These are phyloP conservation scores for Ginglymostoma cirratum DNA, from an alignment of 2,113 vertebrate genomes.

Conservation along the genomic window DNA sequence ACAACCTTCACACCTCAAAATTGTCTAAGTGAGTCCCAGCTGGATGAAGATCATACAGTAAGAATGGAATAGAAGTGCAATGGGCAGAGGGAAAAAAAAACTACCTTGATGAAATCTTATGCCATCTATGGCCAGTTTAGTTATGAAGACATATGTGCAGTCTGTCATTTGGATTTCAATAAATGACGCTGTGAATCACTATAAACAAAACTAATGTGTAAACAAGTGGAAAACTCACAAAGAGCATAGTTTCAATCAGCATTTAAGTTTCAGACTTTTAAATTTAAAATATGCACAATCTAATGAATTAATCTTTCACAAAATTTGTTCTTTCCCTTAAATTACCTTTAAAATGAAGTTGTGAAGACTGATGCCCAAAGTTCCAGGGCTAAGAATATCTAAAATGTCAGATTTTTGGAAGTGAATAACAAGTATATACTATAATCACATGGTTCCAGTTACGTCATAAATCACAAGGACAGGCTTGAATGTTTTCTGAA, in stretches of 20 bases:
- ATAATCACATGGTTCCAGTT: not conserved
- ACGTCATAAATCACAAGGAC: not conserved
- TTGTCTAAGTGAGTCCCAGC: not conserved
- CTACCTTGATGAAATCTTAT: not conserved
- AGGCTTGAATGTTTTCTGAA: not conserved
- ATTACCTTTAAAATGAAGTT: not conserved
- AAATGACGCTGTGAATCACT: not conserved
- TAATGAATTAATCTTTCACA: not conserved
- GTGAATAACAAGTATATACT: not conserved
- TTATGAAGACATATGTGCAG: not conserved
- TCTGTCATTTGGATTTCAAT: not conserved
- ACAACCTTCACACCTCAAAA: not conserved
- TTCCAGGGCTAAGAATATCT: not conserved
- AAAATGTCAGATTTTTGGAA: not conserved
- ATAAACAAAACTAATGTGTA: not conserved
- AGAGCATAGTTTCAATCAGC: not conserved
- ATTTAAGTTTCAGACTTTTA: not conserved
- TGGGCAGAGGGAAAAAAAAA: not conserved
- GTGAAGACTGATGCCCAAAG: not conserved
- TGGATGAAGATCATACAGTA: not conserved
- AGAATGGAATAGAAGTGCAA: not conserved
- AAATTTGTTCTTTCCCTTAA: conserved; percentile 11
- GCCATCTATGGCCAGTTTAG: not conserved
- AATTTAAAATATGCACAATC: not conserved
- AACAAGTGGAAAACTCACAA: not conserved